Evolutionary conservation across 2,888 invertebrate genomes (phyloP).

Genomic region (Drosophila nr. perissopoda): DNA sequence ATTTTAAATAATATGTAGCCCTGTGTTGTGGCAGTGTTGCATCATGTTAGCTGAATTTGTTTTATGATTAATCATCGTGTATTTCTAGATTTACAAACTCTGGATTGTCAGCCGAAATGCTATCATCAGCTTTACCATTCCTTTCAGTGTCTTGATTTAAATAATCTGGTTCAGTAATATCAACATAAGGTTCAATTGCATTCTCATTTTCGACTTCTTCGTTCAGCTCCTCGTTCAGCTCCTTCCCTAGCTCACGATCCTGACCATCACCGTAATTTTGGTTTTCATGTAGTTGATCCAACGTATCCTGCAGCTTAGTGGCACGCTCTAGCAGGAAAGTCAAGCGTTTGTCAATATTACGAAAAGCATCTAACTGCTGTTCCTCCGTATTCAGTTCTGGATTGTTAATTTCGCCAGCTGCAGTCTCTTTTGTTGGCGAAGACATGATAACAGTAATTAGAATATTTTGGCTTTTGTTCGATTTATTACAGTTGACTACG

Average conservation of each 20-base stretch:
- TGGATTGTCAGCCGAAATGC: background rate
- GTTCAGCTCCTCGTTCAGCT: background rate
- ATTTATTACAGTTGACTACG: background rate
- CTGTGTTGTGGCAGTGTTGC: background rate
- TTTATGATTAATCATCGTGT: slow-evolving; percentile 25
- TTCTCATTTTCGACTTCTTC: background rate
- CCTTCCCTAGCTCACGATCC: background rate
- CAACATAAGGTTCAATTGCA: slow-evolving; percentile 1
- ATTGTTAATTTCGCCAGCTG: background rate
- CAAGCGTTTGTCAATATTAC: slow-evolving; percentile 48
- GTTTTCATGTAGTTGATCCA: slow-evolving; percentile 16
- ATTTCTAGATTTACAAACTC: slow-evolving; percentile 11
- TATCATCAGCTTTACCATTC: background rate
- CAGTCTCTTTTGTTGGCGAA: background rate
- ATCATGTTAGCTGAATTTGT: background rate
- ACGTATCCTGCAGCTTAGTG: background rate
- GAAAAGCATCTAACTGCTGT: slow-evolving; percentile 16
- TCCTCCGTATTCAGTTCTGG: background rate
- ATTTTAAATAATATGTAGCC: background rate
- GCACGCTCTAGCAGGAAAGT: slow-evolving; percentile 20
- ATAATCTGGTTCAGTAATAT: background rate
- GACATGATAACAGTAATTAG: slow-evolving; percentile 26
- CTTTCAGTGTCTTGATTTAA: background rate
- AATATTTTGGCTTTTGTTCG: background rate
- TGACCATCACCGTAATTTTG: background rate